A percentile compares a stretch with the other conserved stretches of the same genome.
These are phyloP conservation scores for Rapana venosa DNA, from an alignment of 2,888 invertebrate genomes.

Conservation along the genomic window DNA sequence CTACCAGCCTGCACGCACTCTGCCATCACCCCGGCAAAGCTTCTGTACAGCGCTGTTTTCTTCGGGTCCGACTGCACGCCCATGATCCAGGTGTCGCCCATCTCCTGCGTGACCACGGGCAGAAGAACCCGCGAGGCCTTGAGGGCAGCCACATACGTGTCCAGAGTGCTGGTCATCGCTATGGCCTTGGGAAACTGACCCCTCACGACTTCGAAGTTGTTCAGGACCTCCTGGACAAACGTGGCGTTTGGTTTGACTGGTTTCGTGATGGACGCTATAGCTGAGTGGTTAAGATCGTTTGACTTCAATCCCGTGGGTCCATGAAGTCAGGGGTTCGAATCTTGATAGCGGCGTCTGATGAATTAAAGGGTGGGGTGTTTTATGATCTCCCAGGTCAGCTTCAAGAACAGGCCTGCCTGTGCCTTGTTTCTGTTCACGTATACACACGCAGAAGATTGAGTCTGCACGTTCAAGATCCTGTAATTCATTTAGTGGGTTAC, in stretches of 20 bases:
- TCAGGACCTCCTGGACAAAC: constrained; percentile 66
- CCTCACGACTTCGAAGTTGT: constrained; percentile 68
- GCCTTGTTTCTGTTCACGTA: too few relatives aligned
- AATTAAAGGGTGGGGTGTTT: too few relatives aligned
- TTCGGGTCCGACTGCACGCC: constrained; percentile 73
- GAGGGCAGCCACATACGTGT: constrained; percentile 64
- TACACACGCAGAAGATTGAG: too few relatives aligned
- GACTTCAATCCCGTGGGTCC: too few relatives aligned
- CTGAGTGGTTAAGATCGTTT: too few relatives aligned
- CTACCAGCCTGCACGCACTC: constrained; percentile 58
- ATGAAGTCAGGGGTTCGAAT: too few relatives aligned
- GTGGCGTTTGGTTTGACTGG: neutral
- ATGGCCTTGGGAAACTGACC: constrained; percentile 69
- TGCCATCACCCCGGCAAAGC: constrained; percentile 55
- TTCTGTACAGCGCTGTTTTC: constrained; percentile 67
- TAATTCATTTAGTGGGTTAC: too few relatives aligned
- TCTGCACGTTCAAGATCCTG: too few relatives aligned
- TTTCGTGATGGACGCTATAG: too few relatives aligned
- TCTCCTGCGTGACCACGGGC: constrained; percentile 63
- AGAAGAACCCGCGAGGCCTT: constrained; percentile 55
- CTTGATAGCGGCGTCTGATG: too few relatives aligned
- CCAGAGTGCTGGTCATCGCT: constrained; percentile 68
- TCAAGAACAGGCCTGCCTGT: too few relatives aligned
- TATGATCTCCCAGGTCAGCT: too few relatives aligned
- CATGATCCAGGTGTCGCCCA: constrained; percentile 76